phyloP scores from a whole-genome alignment of 1,140 invertebrate species.

The Zaprionus taronus region DNA sequence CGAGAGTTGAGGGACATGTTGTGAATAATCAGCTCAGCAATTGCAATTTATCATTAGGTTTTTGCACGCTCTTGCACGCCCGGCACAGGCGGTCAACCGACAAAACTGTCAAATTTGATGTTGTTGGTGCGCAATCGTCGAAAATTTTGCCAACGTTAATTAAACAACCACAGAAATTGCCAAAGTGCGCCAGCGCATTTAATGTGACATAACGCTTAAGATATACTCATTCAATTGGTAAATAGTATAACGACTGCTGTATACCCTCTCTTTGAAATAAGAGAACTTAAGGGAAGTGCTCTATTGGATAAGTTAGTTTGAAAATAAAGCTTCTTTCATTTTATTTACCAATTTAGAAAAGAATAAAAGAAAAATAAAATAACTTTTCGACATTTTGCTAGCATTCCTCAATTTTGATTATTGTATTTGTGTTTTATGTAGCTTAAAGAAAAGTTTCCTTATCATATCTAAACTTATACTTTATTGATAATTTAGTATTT shows the following conservation, averaged over 20 bases:
- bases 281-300: not conserved
- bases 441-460: too few species aligned
- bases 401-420: too few species aligned
- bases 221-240: not conserved
- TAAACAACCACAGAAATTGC: slow-evolving; percentile 36
- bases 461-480: too few species aligned
- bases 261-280: not conserved
- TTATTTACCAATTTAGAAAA: too few species aligned
- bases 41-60: slow-evolving; percentile 60
- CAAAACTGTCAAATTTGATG: slow-evolving; percentile 69
- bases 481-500: too few species aligned
- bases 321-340: too few species aligned
- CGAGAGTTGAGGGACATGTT: not conserved
- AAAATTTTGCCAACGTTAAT: slow-evolving; percentile 40
- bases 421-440: too few species aligned
- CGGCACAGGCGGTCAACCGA: slow-evolving; percentile 57
- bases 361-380: too few species aligned
- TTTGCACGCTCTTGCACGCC: slow-evolving; percentile 64
- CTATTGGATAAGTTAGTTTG: not conserved
- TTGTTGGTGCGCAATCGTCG: slow-evolving; percentile 44
- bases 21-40: slow-evolving; percentile 24
- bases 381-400: too few species aligned
- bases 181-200: slow-evolving; percentile 42
- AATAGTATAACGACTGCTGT: not conserved
- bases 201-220: slow-evolving; percentile 33